Evolutionary conservation across 1,140 invertebrate genomes (phyloP), one percentile per base, ranked within the genome.

Genomic region (Procambarus virginalis): DNA sequence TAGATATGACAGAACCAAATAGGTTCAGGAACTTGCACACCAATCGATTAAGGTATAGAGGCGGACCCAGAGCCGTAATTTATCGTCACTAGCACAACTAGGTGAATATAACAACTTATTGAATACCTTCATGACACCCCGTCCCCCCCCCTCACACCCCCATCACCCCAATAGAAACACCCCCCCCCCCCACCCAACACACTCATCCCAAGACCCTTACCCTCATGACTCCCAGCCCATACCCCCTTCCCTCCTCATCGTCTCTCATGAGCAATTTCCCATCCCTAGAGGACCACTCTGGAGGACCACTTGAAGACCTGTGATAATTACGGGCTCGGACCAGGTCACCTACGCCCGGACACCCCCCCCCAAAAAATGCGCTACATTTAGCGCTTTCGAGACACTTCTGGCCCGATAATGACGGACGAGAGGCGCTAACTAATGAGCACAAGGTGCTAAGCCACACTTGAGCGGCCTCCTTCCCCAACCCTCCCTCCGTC

Each of bases 361-460:
- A 34, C n/a, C n/a, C n/a, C 34, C 34, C 34, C 34, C 34, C 0
- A 55, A 46, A 2, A 78, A 75, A 84, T 51, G 60, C 14, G 58
- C 83, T 73, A 49, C 64, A 75, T 73, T 51, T 34, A 51, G 83
- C 83, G 17, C 9, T 58, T 75, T 34, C 70, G 48, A 64, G 70
- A 73, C 83, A 84, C 83, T 70, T 68, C 45, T 14, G 17, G 51
- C 45, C 5, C 68, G 48, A 0, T 84, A 84, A 84, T 84, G 22
- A 84, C 68, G 60, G 83, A 70, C 2, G 81, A 46, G 83, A 84
- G 83, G 83, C 49, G 83, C 83, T 22, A 84, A 84, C 68, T 84
- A 84, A 84, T 75, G 83, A 75, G 10, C 83, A 17, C 14, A 48
- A 75, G 83, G 83, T 58, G 83, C 45, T 68, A 84, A 84, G 17